These are phyloP conservation scores for Dimorphilus gyrociliatus DNA, from an alignment of 2,888 invertebrate species.

Conservation along the genomic window DNA sequence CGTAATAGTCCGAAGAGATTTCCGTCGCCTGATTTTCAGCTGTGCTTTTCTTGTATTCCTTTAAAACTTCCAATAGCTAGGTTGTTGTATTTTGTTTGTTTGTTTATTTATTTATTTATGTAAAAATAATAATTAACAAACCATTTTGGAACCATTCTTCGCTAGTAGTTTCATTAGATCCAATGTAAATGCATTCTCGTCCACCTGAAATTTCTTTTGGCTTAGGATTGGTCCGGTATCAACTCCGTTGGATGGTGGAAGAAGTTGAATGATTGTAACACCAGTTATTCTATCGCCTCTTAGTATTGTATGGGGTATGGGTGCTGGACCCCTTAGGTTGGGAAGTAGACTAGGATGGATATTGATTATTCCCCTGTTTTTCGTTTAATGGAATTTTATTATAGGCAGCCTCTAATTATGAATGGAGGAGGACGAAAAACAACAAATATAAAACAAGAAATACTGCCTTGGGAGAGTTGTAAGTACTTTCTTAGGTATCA, in stretches of 20 bases:
- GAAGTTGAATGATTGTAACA: conserved; percentile 69
- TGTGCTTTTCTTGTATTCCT: no score
- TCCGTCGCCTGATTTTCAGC: no score
- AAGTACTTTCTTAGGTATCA: conserved; percentile 62
- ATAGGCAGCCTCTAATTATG: neutral
- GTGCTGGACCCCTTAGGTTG: conserved; percentile 80
- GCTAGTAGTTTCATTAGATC: conserved; percentile 18
- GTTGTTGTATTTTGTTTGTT: no score
- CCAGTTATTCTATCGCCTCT: conserved; percentile 66
- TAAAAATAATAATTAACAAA: no score
- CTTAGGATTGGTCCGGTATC: conserved; percentile 28
- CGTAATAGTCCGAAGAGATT: no score
- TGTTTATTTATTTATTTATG: no score
- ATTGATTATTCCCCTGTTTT: conserved; percentile 60
- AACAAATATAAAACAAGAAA: no score
- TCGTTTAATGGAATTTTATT: neutral
- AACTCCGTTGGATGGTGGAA: conserved; percentile 24
- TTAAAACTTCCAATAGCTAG: no score
- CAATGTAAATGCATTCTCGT: conserved; percentile 13
- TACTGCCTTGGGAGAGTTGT: conserved; percentile 64
- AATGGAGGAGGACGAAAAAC: no score
- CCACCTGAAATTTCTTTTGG: conserved; percentile 17
- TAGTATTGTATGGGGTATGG: conserved; percentile 66
- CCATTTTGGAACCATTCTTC: conserved; percentile 19
- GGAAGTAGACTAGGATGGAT: conserved; percentile 82